Evolutionary conservation across 2,888 invertebrate genomes (phyloP).

Genomic region (Thumatha senex): DNA sequence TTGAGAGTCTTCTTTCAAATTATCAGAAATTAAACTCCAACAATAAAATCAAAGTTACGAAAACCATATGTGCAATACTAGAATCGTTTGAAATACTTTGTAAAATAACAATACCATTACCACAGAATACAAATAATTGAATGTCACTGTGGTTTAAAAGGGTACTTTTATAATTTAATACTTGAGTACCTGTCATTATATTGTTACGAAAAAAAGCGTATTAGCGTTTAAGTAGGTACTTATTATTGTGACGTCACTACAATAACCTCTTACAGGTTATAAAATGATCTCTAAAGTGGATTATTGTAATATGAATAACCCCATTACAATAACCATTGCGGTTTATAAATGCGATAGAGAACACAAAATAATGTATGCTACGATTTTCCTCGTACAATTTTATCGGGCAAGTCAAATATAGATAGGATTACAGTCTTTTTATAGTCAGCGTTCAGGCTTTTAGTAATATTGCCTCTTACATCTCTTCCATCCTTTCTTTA

Average conservation of each 20-base stretch:
- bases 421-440: too few species aligned
- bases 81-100: slow-evolving; percentile 40
- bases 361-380: too few species aligned
- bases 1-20: not conserved
- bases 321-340: too few species aligned
- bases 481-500: too few species aligned
- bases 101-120: slow-evolving; percentile 31
- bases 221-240: slow-evolving; percentile 30
- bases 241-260: slow-evolving; percentile 7
- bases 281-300: slow-evolving; percentile 1
- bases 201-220: slow-evolving; percentile 25
- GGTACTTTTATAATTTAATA: slow-evolving; percentile 41
- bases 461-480: too few species aligned
- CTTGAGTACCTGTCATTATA: slow-evolving; percentile 47
- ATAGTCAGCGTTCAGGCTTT: too few species aligned
- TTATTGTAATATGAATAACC: not conserved
- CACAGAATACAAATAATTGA: slow-evolving; percentile 48
- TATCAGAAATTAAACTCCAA: slow-evolving; percentile 9
- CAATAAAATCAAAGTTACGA: slow-evolving; percentile 33
- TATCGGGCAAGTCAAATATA: too few species aligned
- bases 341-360: too few species aligned
- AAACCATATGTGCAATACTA: slow-evolving; percentile 64
- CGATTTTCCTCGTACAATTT: too few species aligned
- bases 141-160: slow-evolving; percentile 54
- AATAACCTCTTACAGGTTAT: not conserved